phyloP scores from a whole-genome alignment of 2,113 vertebrate species.

The Corythornis vintsioides region DNA sequence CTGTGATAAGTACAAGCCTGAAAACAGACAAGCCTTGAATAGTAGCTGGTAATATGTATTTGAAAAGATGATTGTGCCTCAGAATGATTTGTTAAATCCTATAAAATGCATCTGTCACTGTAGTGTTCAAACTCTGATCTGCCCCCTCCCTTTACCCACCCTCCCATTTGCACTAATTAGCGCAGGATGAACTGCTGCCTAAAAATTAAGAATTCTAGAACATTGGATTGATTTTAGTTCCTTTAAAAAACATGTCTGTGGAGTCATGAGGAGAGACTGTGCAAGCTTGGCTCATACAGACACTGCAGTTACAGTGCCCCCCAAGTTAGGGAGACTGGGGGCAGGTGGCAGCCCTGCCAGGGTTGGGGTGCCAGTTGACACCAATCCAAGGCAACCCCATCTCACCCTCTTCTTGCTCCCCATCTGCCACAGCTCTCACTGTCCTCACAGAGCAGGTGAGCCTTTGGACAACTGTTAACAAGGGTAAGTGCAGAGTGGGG shows the following conservation, averaged over 20 bases:
- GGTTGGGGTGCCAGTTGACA: background rate
- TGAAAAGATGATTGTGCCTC: slow-evolving; percentile 23
- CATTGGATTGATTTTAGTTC: background rate
- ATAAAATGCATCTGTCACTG: slow-evolving; percentile 46
- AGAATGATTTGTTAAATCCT: slow-evolving; percentile 26
- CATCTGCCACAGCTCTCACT: rapidly evolving
- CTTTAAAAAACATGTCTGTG: background rate
- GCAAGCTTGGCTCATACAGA: rapidly evolving
- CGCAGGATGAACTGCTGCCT: background rate
- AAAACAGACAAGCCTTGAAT: background rate
- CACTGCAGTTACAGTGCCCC: background rate
- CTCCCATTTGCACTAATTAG: slow-evolving; percentile 31
- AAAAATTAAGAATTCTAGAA: background rate
- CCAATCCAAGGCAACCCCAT: rapidly evolving
- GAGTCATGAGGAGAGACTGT: background rate
- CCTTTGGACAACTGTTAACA: rapidly evolving
- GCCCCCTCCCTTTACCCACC: background rate
- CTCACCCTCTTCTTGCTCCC: rapidly evolving
- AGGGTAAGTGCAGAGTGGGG: no score
- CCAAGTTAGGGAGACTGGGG: rapidly evolving
- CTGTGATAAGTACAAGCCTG: background rate
- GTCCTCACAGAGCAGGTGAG: background rate
- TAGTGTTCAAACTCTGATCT: background rate
- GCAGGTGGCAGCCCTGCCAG: background rate
- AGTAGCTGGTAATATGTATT: background rate